Evolutionary conservation across 1,140 invertebrate species (phyloP).

Genomic region (Rhopalosiphum maidis): DNA sequence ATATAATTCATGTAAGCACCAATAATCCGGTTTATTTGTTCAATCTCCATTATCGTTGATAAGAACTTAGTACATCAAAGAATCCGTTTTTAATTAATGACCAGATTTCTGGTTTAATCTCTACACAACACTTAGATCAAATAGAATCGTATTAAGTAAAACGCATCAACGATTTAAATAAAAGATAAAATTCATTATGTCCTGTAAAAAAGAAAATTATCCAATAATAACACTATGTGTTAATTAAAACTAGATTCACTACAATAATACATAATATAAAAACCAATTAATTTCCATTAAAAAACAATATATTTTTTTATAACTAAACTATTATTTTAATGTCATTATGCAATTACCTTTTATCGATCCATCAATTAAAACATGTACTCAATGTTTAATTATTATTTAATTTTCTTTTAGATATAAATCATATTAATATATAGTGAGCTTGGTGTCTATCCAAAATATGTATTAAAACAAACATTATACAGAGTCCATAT

Average conservation of each 20-base stretch:
- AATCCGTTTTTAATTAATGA: not conserved
- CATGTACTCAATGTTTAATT: not conserved
- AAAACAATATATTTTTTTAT: not conserved
- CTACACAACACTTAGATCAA: not conserved
- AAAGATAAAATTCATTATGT: not conserved
- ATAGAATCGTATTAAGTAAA: slow-evolving; percentile 20
- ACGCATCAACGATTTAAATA: not conserved
- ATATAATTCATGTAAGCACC: not conserved
- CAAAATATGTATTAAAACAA: not conserved
- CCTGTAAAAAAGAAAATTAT: not conserved
- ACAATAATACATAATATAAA: slow-evolving; percentile 16
- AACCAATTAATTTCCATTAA: not conserved
- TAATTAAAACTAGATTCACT: not conserved
- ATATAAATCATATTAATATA: not conserved
- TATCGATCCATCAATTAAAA: not conserved
- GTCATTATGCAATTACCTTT: not conserved
- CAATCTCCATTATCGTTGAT: not conserved
- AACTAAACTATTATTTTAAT: slow-evolving; percentile 1
- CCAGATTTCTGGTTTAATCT: not conserved
- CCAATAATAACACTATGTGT: not conserved
- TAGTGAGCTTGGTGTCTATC: not conserved
- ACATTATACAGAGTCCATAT: not conserved
- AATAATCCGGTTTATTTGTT: not conserved
- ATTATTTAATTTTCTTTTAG: not conserved
- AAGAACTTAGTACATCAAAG: slow-evolving; percentile 14